Base-by-base conservation (phyloP, 2,888 invertebrate species). In the Zele albiditarsus region DNA sequence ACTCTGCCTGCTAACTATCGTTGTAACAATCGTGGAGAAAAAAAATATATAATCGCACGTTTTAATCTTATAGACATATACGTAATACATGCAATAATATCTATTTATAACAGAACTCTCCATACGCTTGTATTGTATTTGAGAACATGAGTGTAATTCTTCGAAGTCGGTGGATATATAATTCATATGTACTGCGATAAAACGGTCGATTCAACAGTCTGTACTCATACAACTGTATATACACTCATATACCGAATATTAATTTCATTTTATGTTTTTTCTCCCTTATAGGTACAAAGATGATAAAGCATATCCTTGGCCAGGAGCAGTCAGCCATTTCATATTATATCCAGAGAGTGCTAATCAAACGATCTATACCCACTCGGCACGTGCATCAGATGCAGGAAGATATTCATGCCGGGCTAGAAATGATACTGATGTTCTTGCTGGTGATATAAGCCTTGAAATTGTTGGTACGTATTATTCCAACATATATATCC, bases 321-420 rank as follows among this genome's bases (percentile, higher is more conserved):
- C 94, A 4, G 91, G 93, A 57, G 93, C 92, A 60, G 92, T 93
- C 69, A 95, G 95, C 46, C 93, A 92, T 82, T 91, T 95, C 84
- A 94, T 95, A 85, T 90, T 95, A 81, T 94, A 94, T 86, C 94
- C 95, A 0, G 94, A 94, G 89, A 94, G 94, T 70, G 94, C 93
- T 76, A 95, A 95, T 90, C 95, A 95, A 90, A 95, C 95, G 69
- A 91, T 95, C 82, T 95, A 94, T 90, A 93, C 94, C 31, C 91
- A 92, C 81, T 90, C 90, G 57, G 92, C 94, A 31, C 91, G 92
- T 49, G 90, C 91, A 66, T 91, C 92, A 6, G 95, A 95, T 88
- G 92, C 93, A 49, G 95, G 95, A 74, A 93, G 93, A 89, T 95
- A 95, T 89, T 94, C 94, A 65, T 95, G 95, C 86, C 91, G 93